phyloP scores from a whole-genome alignment of 2,888 invertebrate species.

The Morinoia aosen region DNA sequence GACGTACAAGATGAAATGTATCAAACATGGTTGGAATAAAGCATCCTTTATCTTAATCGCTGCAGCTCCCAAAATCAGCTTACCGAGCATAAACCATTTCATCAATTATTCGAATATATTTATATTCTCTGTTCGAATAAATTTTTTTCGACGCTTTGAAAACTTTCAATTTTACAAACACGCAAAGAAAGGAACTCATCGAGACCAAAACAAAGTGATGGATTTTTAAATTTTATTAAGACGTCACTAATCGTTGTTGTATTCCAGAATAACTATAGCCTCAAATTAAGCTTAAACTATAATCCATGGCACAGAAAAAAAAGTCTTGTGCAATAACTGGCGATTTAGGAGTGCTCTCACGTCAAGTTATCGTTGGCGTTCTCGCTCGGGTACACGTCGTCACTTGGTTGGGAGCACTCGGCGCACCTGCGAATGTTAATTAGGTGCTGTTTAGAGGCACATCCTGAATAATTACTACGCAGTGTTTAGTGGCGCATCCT shows the following conservation, averaged over 20 bases:
- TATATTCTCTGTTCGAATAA: no score
- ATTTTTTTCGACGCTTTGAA: not conserved
- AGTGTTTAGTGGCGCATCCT: no score
- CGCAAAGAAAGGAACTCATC: not conserved
- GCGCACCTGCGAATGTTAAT: slow-evolving; percentile 24
- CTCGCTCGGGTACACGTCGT: not conserved
- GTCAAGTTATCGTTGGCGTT: not conserved
- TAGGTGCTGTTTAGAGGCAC: no score
- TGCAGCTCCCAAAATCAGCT: no score
- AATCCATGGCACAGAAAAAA: not conserved
- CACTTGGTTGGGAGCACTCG: slow-evolving; percentile 7
- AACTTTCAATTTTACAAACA: not conserved
- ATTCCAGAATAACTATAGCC: not conserved
- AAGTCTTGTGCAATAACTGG: not conserved
- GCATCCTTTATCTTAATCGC: no score
- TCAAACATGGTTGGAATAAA: no score
- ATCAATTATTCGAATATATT: not conserved
- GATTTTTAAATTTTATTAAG: not conserved
- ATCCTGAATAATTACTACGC: no score
- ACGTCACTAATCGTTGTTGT: not conserved
- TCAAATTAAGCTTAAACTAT: not conserved
- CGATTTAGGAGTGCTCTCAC: not conserved
- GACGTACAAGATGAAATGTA: no score
- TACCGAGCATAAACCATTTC: not conserved
- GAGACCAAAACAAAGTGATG: not conserved